These are phyloP conservation scores for Dioctria linearis DNA, from an alignment of 2,888 invertebrate species.

Conservation along the genomic window DNA sequence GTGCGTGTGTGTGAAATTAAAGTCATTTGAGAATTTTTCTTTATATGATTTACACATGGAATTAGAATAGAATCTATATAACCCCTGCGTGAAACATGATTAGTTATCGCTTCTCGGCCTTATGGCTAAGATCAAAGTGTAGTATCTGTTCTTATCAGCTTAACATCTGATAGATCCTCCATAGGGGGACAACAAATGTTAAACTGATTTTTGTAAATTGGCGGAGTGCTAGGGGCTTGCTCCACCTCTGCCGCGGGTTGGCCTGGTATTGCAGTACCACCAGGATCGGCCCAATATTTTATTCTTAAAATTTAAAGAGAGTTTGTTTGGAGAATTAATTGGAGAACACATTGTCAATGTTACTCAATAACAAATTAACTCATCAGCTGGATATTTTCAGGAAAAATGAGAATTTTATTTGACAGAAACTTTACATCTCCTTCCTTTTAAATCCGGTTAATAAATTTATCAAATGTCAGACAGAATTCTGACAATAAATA, in stretches of 20 bases:
- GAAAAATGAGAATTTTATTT: no score
- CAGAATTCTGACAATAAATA: no score
- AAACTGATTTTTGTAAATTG: constrained; percentile 74
- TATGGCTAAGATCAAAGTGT: constrained; percentile 77
- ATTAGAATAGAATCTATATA: background rate
- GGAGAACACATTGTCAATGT: no score
- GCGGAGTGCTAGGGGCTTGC: constrained; percentile 76
- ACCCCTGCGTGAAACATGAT: background rate
- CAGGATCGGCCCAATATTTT: constrained; percentile 71
- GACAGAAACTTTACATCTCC: no score
- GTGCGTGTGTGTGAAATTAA: no score
- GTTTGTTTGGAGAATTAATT: no score
- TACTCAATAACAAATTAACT: no score
- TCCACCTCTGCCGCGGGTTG: constrained; percentile 79
- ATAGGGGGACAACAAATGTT: constrained; percentile 74
- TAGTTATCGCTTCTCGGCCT: constrained; percentile 73
- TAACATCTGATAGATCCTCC: constrained; percentile 78
- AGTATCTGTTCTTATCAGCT: constrained; percentile 81
- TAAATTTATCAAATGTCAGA: no score
- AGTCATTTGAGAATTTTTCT: no score
- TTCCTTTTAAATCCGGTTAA: no score
- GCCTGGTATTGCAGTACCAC: constrained; percentile 80
- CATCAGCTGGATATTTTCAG: no score
- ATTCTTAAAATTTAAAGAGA: no score
- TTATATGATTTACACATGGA: background rate